A percentile compares a stretch with the other conserved stretches of the same genome.
Conservation (phyloP, 64 coral and sea anemone species). For the Stichodactyla mertensii region DNA sequence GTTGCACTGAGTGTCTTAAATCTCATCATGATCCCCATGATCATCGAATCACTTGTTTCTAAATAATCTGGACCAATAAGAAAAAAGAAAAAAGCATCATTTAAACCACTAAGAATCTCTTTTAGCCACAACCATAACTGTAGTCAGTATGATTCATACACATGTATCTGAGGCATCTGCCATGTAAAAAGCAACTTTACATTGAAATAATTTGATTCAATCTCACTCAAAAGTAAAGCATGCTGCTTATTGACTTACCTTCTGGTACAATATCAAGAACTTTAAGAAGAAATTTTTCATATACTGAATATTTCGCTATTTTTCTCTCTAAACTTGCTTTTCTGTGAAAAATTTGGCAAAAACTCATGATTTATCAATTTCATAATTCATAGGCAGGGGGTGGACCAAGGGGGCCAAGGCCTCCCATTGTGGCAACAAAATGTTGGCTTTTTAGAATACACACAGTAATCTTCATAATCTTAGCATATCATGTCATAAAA, state of each 20-base stretch:
- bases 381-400: no score
- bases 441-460: no score
- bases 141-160: no score
- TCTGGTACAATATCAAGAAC: conserved; percentile 77
- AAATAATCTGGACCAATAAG: conserved; percentile 64
- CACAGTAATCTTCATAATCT: no score
- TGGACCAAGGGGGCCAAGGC: no score
- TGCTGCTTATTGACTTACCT: conserved; percentile 35
- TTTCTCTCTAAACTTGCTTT: conserved; percentile 62
- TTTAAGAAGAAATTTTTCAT: conserved; percentile 88
- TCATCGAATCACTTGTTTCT: conserved; percentile 83
- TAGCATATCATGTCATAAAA: neutral
- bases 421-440: no score
- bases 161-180: no score
- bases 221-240: neutral
- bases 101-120: neutral
- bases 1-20: conserved; percentile 88
- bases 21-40: conserved; percentile 92
- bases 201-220: neutral
- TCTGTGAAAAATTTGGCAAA: neutral
- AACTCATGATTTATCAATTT: neutral
- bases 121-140: no score
- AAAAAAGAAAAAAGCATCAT: neutral
- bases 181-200: no score
- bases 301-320: conserved; percentile 71